Conservation (phyloP, 1,140 invertebrate genomes). For the Lepidotrigona ventralis region DNA sequence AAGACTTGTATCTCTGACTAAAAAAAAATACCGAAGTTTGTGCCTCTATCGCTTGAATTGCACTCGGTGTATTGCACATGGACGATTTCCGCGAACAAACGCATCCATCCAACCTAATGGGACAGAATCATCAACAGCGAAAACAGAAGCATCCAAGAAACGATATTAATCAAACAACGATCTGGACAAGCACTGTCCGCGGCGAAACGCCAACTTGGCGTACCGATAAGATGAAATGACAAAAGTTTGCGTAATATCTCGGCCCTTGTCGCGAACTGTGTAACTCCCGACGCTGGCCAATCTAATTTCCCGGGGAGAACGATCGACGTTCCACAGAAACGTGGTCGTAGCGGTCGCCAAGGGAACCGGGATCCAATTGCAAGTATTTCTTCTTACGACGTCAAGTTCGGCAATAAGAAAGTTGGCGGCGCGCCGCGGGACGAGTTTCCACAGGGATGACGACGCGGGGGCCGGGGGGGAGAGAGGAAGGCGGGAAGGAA, state of each 20-base stretch:
- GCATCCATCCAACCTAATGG: too few relatives aligned
- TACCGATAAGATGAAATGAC: too few relatives aligned
- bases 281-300: slow-evolving; percentile 41
- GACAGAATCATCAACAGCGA: neutral
- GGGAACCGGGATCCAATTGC: slow-evolving; percentile 70
- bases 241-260: slow-evolving; percentile 15
- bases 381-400: slow-evolving; percentile 66
- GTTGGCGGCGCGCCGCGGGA: slow-evolving; percentile 54
- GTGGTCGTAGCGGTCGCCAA: slow-evolving; percentile 35
- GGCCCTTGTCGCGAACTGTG: neutral
- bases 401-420: slow-evolving; percentile 79
- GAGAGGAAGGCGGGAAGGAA: neutral
- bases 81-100: too few relatives aligned
- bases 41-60: too few relatives aligned
- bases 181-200: neutral
- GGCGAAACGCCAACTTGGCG: neutral
- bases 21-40: too few relatives aligned
- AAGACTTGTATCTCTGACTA: too few relatives aligned
- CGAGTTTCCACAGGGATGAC: slow-evolving; percentile 17
- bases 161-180: neutral
- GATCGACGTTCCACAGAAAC: slow-evolving; percentile 26
- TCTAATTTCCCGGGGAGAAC: slow-evolving; percentile 31
- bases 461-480: too few relatives aligned
- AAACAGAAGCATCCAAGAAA: neutral
- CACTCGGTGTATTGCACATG: too few relatives aligned